Conservation (phyloP, 1,140 invertebrate species). For the Arion vulgaris region DNA sequence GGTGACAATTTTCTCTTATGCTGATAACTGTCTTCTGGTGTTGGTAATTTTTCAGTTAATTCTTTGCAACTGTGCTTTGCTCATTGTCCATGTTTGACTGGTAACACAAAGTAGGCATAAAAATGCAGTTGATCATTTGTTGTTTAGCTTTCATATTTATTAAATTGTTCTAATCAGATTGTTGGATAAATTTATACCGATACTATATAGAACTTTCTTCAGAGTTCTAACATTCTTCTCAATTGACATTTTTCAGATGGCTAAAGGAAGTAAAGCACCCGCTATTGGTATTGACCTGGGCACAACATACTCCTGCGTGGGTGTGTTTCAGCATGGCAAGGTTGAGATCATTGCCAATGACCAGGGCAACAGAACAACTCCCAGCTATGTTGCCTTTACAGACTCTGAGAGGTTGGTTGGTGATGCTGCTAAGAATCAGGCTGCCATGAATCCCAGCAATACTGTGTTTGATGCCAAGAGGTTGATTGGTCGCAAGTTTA, state of each 20-base stretch:
- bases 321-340: constrained; percentile 71
- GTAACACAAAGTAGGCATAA: no score
- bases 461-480: constrained; percentile 90
- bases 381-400: constrained; percentile 97
- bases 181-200: no score
- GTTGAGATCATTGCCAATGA: constrained; percentile 80
- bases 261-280: constrained; percentile 41
- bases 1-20: no score
- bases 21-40: no score
- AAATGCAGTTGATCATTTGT: no score
- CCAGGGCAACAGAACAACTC: constrained; percentile 97
- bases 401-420: constrained; percentile 75
- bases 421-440: constrained; percentile 80
- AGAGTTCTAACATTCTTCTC: no score
- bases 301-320: constrained; percentile 65
- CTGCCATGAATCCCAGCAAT: constrained; percentile 91
- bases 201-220: no score
- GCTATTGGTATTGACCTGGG: constrained; percentile 71
- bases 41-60: no score
- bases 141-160: no score
- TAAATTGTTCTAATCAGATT: no score
- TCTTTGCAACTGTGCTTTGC: no score
- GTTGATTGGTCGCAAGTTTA: constrained; percentile 93
- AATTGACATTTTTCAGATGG: constrained; percentile 8
- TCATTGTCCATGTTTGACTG: no score